phyloP scores from a whole-genome alignment of 1,140 invertebrate genomes.

The Procambarus clarkii region DNA sequence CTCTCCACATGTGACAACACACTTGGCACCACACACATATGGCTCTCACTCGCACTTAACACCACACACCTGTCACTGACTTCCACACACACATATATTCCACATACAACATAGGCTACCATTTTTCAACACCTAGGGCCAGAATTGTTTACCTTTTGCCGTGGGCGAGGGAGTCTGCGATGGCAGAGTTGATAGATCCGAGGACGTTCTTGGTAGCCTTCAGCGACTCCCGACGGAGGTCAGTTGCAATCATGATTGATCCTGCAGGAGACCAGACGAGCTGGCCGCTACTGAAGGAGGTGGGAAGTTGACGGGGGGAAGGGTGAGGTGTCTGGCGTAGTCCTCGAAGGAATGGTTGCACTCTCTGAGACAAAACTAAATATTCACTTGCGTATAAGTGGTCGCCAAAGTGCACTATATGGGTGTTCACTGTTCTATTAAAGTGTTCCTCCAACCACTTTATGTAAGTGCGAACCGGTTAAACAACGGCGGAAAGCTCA shows the following conservation, averaged over 20 bases:
- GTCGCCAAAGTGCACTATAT: not conserved
- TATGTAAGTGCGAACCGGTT: not conserved
- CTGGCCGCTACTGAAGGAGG: not conserved
- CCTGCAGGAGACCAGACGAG: not conserved
- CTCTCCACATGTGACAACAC: too few relatives aligned
- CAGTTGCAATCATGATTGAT: constrained; percentile 70
- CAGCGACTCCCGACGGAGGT: constrained; percentile 65
- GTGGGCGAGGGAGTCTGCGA: constrained; percentile 69
- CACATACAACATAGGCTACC: not conserved
- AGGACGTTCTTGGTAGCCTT: constrained; percentile 71
- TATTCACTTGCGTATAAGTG: too few relatives aligned
- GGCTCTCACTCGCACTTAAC: not conserved
- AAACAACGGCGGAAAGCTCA: not conserved
- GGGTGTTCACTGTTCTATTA: not conserved
- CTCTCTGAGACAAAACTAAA: not conserved
- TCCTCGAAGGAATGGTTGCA: not conserved
- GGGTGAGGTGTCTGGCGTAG: not conserved
- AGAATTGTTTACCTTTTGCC: constrained; percentile 69
- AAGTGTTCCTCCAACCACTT: not conserved
- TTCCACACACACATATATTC: not conserved
- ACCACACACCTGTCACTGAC: not conserved
- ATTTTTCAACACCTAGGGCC: not conserved
- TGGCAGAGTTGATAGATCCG: constrained; percentile 69
- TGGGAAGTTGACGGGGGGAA: not conserved
- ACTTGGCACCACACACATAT: not conserved